Evolutionary conservation across 2,888 invertebrate species (phyloP), one percentile per base, ranked within the genome.

Genomic region (Tyria jacobaeae): DNA sequence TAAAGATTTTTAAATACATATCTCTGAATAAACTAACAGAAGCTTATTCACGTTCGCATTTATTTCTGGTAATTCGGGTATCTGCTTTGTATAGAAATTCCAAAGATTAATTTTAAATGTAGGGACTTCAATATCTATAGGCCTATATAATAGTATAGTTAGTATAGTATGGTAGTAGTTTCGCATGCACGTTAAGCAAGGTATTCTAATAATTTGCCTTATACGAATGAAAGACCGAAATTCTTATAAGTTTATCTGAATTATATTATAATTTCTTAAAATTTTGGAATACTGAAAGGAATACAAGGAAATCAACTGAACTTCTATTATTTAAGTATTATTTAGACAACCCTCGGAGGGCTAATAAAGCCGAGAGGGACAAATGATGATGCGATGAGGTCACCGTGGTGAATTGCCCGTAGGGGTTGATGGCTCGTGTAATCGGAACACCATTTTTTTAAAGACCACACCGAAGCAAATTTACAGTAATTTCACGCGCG

Each of bases 381-480:
- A 89, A 87, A 89, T 89, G 89, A 89, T 88, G 88, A 88, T 87
- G 73, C 78, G 72, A 75, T 77, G 85, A 85, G 88, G 87, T 84
- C 78, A 77, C 87, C 93, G 87, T 90, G 83, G 82, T 89, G 87
- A 93, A 93, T 92, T 84, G 77, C 64, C 78, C 79, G 77, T 83
- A 81, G 83, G 92, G 92, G 92, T 91, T 89, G 91, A 90, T 89
- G 86, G 85, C 82, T 89, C 87, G 88, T 90, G 89, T 90, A 89
- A 92, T 90, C 86, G 88, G 87, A 82, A 86, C 84, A 85, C 78
- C 63, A 73, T 87, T 90, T 90, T 89, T 88, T 81, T 83, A 77
- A 76, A 87, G 93, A 93, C 93, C 94, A 94, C 94, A 94, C 94
- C 91, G 92, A 83, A 86, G 87, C 86, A 87, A 89, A 90, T 89